phyloP scores from a whole-genome alignment of 2,797 vertebrate genomes.

The Schizothorax lantsangensis region DNA sequence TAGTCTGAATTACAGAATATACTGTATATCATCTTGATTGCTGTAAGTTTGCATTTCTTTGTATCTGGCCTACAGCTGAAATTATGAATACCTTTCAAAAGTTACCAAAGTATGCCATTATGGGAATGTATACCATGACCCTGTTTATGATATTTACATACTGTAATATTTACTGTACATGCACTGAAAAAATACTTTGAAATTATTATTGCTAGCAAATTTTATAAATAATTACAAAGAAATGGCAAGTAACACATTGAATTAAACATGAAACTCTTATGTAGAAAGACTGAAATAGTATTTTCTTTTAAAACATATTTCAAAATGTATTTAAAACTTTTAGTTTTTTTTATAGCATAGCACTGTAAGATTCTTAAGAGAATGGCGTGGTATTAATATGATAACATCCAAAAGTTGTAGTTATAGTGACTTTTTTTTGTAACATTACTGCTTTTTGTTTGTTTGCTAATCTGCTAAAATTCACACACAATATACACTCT shows the following conservation, averaged over 20 bases:
- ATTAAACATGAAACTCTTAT: too few species aligned
- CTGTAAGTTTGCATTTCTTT: neutral
- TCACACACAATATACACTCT: neutral
- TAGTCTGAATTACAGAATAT: neutral
- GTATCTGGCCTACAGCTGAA: neutral
- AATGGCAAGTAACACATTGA: neutral
- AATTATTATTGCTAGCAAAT: neutral
- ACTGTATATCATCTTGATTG: neutral
- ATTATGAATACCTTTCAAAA: neutral
- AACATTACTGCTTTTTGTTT: neutral
- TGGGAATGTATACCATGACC: neutral
- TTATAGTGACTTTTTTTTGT: neutral
- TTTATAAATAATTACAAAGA: neutral
- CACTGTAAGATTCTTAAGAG: neutral
- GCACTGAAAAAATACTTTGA: neutral
- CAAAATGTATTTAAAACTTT: neutral
- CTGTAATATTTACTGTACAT: neutral
- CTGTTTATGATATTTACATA: neutral
- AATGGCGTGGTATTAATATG: neutral
- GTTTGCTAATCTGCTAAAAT: neutral
- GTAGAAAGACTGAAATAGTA: too few species aligned
- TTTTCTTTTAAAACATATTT: neutral
- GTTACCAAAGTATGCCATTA: neutral
- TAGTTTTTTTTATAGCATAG: neutral
- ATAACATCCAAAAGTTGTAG: neutral